Evolutionary conservation across 1,140 invertebrate species (phyloP), one percentile per base, ranked within the genome.

Genomic region (Cardiocondyla obscurior): DNA sequence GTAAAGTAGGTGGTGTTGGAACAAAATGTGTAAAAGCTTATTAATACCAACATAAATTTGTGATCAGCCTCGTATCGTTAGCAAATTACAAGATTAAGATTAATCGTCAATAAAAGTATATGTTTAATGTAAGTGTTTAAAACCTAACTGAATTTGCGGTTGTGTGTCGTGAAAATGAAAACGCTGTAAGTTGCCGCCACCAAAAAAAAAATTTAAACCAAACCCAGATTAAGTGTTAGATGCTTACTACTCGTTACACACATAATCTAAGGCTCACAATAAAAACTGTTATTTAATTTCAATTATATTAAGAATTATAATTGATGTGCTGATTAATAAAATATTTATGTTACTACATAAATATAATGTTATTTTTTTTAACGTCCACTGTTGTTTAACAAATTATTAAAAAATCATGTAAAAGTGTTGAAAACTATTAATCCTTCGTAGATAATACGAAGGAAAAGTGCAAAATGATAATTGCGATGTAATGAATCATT

Each of bases 91-190:
- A 51, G 25, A 53, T 0, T 53, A 12, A 79, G 25, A 55, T 22
- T 79, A 79, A 69, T 42, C 8, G 14, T 65, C 30, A 36, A 30
- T 5, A n/a, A 72, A 74, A 76, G n/a, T 49, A 81, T 70, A 58
- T 70, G n/a, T n/a, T n/a, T n/a, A 46, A 73, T 8, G 25, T 58
- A 49, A 22, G n/a, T 28, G 7, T 65, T 83, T 25, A 12, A 49
- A 5, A 65, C 73, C 86, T 77, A 90, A 90, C 90, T 88, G 86
- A 91, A 89, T 86, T 91, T 91, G 86, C 86, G 89, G 85, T 82
- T 87, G 72, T 81, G 82, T 86, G 46, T 86, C 82, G 90, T 87
- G 57, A 39, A 90, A 84, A 60, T 84, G 76, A 69, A 82, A 82
- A 67, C 19, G 79, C 72, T 82, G 42, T 76, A 74, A 22, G 33